Percentiles rank a stretch among this genome's conserved stretches.
Evolutionary conservation across 2,888 invertebrate genomes (phyloP).

Genomic region (Tupiocoris notatus): DNA sequence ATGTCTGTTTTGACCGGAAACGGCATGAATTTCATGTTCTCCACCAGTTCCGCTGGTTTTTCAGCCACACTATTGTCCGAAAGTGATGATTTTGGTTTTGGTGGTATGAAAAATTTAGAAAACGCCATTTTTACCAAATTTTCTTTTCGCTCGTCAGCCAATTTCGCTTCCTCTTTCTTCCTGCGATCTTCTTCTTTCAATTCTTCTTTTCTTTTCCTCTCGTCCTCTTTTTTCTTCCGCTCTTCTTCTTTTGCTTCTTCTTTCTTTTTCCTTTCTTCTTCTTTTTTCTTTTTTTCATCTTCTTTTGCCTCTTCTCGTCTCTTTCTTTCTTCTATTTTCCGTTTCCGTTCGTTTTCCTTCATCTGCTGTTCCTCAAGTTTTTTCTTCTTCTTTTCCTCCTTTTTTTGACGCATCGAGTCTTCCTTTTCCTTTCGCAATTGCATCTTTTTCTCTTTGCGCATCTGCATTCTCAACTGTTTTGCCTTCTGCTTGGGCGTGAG

Average conservation of each 20-base stretch:
- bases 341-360: slow-evolving; percentile 40
- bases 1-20: slow-evolving; percentile 77
- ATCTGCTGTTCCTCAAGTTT: slow-evolving; percentile 48
- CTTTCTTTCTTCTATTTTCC: slow-evolving; percentile 44
- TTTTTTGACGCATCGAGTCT: slow-evolving; percentile 62
- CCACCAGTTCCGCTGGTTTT: slow-evolving; percentile 53
- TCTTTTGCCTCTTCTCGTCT: slow-evolving; percentile 45
- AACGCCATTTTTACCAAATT: slow-evolving; percentile 56
- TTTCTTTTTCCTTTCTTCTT: slow-evolving; percentile 54
- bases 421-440: slow-evolving; percentile 63
- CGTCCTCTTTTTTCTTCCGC: slow-evolving; percentile 58
- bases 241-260: slow-evolving; percentile 58
- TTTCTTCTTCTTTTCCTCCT: slow-evolving; percentile 47
- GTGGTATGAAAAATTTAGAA: slow-evolving; percentile 76
- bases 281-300: slow-evolving; percentile 56
- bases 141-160: slow-evolving; percentile 45
- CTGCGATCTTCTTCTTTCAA: slow-evolving; percentile 44
- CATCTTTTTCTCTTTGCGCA: slow-evolving; percentile 50
- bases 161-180: slow-evolving; percentile 45
- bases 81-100: slow-evolving; percentile 14
- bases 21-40: slow-evolving; percentile 61
- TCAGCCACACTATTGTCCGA: slow-evolving; percentile 51
- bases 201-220: slow-evolving; percentile 67
- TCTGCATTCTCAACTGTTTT: slow-evolving; percentile 42
- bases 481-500: slow-evolving; percentile 50